Evolutionary conservation across 2,888 invertebrate species (phyloP).

Genomic region (Prenolepis imparis): DNA sequence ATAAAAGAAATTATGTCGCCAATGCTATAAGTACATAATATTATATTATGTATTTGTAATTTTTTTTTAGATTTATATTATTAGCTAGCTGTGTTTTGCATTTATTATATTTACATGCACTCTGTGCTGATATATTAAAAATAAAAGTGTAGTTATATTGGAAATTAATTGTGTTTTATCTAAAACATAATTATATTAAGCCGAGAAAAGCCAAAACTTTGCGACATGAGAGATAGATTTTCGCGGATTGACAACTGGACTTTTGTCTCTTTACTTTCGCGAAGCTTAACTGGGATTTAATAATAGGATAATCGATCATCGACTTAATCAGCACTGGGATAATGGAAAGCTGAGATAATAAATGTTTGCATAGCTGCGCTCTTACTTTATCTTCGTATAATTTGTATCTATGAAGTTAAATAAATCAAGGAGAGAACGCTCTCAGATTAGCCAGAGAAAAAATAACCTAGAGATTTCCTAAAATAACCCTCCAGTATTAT

Average conservation of each 20-base stretch:
- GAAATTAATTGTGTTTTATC: neutral
- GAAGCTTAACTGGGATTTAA: neutral
- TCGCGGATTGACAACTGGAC: neutral
- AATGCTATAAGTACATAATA: neutral
- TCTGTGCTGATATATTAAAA: neutral
- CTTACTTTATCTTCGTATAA: neutral
- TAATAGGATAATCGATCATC: neutral
- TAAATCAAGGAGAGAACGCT: neutral
- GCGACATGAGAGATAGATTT: neutral
- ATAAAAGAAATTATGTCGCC: neutral
- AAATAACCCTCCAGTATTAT: neutral
- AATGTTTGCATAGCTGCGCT: neutral
- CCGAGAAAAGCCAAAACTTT: neutral
- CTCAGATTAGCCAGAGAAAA: neutral
- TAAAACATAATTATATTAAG: neutral
- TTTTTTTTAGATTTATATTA: neutral
- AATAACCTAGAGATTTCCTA: neutral
- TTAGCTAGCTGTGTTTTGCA: neutral
- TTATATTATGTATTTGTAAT: neutral
- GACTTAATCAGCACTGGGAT: neutral
- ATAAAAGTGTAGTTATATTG: neutral
- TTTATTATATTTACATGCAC: neutral
- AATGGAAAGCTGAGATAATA: slow-evolving; percentile 3
- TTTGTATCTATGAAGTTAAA: neutral
- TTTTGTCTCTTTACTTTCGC: neutral